Evolutionary conservation across 2,797 vertebrate species (phyloP).

Genomic region (Pygocentrus nattereri): DNA sequence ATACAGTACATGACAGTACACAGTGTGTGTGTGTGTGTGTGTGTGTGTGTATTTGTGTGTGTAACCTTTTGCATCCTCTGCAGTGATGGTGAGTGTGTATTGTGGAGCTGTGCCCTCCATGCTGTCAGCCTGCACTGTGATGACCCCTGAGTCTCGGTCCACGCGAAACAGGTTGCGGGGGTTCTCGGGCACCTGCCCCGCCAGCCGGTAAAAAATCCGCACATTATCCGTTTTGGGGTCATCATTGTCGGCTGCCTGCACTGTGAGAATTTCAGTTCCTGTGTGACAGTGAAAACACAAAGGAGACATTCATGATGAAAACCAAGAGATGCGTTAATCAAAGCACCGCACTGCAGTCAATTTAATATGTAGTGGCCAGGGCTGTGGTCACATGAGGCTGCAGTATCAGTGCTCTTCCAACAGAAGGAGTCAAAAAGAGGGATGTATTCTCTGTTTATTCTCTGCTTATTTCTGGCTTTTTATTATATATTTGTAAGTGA

Average conservation of each 20-base stretch:
- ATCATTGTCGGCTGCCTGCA: slow-evolving; percentile 84
- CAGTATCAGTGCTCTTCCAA: too few relatives aligned
- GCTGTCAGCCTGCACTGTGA: slow-evolving; percentile 76
- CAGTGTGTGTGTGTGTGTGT: not conserved
- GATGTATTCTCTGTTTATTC: too few relatives aligned
- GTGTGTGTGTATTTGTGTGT: not conserved
- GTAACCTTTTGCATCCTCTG: slow-evolving; percentile 83
- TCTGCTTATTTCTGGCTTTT: not conserved
- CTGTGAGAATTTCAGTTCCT: slow-evolving; percentile 84
- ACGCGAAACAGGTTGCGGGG: slow-evolving; percentile 81
- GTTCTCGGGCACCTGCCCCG: slow-evolving; percentile 81
- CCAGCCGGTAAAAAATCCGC: slow-evolving; percentile 78
- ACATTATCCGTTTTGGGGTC: slow-evolving; percentile 84
- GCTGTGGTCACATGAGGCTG: not conserved
- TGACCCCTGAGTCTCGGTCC: slow-evolving; percentile 77
- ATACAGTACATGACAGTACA: too few relatives aligned
- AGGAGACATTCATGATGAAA: not conserved
- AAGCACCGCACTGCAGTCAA: not conserved
- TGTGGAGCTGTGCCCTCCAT: slow-evolving; percentile 82
- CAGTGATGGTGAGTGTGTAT: slow-evolving; percentile 80
- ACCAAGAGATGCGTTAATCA: not conserved
- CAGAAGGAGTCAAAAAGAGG: not conserved
- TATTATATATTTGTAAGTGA: not conserved
- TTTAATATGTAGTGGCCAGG: not conserved
- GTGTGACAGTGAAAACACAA: slow-evolving; percentile 26